Conservation (phyloP, 2,797 vertebrate genomes). For the Cynodonichthys magdalenae region DNA sequence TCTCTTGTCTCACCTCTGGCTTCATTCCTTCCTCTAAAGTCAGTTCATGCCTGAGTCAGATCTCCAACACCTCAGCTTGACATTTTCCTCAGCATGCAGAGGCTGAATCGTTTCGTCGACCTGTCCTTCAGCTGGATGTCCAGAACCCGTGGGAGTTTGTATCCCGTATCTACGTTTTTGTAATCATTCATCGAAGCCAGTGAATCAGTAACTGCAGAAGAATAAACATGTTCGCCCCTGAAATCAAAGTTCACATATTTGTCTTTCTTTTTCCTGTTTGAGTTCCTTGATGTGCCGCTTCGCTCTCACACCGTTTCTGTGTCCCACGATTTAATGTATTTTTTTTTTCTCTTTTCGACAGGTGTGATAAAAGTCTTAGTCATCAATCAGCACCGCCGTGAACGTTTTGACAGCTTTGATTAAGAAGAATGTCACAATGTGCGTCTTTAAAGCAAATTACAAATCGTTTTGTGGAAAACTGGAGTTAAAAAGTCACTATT, state of each 20-base stretch:
- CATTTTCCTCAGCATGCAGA: conserved; percentile 2
- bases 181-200: conserved; percentile 63
- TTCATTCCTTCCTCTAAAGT: neutral
- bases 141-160: conserved; percentile 20
- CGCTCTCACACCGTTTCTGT: conserved; percentile 17
- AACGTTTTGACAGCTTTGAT: conserved; percentile 3
- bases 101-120: neutral
- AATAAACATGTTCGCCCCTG: conserved; percentile 14
- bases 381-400: conserved; percentile 1
- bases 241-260: conserved; percentile 67
- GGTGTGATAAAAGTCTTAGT: conserved; percentile 28
- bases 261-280: conserved; percentile 35
- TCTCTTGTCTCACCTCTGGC: conserved; percentile 22
- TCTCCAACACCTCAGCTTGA: conserved; percentile 1
- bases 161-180: conserved; percentile 13
- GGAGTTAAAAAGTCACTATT: too few species aligned
- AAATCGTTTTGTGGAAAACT: neutral
- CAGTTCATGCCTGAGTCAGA: neutral
- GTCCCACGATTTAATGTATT: conserved; percentile 18
- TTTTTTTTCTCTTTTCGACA: conserved; percentile 1
- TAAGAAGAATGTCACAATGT: neutral
- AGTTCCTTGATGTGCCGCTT: conserved; percentile 19
- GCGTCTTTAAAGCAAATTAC: neutral
- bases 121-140: conserved; percentile 24
- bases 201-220: conserved; percentile 68